A percentile compares a stretch with the other conserved stretches of the same genome.
Conservation (phyloP, 2,113 vertebrate species). For the Nothocercus nigrocapillus region DNA sequence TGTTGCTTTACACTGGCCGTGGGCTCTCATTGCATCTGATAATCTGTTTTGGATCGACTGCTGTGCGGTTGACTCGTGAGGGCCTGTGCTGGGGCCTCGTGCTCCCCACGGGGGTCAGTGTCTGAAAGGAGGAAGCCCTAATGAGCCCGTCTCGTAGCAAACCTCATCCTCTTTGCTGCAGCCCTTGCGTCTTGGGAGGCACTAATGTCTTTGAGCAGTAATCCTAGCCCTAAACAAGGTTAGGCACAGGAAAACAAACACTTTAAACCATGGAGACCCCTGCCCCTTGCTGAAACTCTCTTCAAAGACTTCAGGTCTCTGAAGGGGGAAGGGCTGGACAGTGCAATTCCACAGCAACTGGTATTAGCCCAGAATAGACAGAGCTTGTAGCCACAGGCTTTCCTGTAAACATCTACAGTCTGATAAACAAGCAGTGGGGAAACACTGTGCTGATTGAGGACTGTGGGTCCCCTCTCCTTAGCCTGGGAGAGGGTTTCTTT, state of each 20-base stretch:
- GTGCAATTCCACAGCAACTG: not conserved
- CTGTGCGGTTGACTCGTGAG: constrained; percentile 81
- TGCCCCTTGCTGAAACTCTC: constrained; percentile 58
- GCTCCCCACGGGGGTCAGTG: constrained; percentile 76
- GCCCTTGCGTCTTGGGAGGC: constrained; percentile 92
- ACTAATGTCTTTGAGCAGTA: constrained; percentile 94
- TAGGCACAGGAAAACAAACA: constrained; percentile 94
- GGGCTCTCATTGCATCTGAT: constrained; percentile 80
- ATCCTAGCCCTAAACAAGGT: constrained; percentile 94
- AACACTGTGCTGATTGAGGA: not conserved
- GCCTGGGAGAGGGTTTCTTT: not conserved
- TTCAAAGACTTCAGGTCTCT: constrained; percentile 53
- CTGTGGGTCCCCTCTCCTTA: not conserved
- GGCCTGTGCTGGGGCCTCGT: constrained; percentile 76
- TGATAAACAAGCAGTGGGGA: constrained; percentile 28
- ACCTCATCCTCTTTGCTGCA: constrained; percentile 86
- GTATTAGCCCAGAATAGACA: not conserved
- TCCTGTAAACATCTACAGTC: not conserved
- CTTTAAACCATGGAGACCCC: constrained; percentile 78
- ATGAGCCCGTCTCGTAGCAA: constrained; percentile 87
- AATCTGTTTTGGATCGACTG: constrained; percentile 92
- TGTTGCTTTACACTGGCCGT: constrained; percentile 87
- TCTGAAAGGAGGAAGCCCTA: constrained; percentile 89
- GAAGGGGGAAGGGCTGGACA: not conserved
- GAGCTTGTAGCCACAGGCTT: constrained; percentile 18